A percentile compares a stretch with the other conserved stretches of the same genome.
These are phyloP conservation scores for Pteropus alecto DNA, from an alignment of 2,113 vertebrate species.

Conservation along the genomic window DNA sequence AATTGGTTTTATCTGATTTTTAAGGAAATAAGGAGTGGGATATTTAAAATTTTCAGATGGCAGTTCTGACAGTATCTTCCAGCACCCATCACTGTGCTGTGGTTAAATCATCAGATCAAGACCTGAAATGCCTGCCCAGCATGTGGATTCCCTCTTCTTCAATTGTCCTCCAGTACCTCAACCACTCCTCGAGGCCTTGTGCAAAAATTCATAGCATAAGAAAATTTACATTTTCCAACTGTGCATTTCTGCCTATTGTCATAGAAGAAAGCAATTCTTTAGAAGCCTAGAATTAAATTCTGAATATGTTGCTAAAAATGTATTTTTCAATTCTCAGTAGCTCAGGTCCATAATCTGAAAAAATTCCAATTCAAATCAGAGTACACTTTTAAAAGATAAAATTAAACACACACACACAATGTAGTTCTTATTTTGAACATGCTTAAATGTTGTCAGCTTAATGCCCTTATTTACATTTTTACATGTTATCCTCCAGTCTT, in stretches of 20 bases:
- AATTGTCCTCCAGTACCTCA: not conserved
- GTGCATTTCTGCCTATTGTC: not conserved
- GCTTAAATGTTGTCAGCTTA: not conserved
- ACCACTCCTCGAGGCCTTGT: not conserved
- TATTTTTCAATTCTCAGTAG: constrained; percentile 19
- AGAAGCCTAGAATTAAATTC: constrained; percentile 30
- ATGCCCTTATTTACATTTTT: not conserved
- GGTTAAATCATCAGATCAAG: not conserved
- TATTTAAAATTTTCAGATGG: not conserved
- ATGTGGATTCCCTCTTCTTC: accelerated
- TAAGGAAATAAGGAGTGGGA: not conserved
- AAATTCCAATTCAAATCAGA: not conserved
- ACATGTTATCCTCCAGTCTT: not conserved
- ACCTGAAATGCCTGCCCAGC: accelerated
- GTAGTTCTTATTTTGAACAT: not conserved
- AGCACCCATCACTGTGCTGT: not conserved
- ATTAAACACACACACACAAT: not conserved
- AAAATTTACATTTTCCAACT: not conserved
- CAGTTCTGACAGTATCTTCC: not conserved
- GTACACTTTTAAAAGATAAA: constrained; percentile 2
- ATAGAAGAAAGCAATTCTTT: not conserved
- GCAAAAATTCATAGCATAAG: not conserved
- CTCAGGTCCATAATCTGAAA: constrained; percentile 20
- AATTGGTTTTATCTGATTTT: not conserved
- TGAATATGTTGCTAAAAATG: not conserved